Conservation (phyloP, 1,140 invertebrate species). For the Sminthurides bifidus region DNA sequence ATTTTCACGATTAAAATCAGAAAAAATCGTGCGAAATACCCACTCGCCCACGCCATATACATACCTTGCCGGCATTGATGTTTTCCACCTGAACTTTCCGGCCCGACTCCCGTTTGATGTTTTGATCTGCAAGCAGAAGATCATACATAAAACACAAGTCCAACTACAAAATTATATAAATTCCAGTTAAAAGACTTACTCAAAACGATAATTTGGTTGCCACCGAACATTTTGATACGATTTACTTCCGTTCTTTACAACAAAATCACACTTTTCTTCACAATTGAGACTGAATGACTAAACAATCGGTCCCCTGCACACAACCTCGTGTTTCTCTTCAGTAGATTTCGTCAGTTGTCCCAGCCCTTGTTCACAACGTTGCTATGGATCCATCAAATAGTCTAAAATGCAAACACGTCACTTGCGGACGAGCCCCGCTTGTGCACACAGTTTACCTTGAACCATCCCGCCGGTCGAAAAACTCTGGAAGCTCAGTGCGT, state of each 20-base stretch:
- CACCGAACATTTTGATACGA: conserved; percentile 34
- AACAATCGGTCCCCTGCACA: neutral
- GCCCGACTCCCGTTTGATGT: conserved; percentile 92
- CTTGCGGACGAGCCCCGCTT: too few relatives aligned
- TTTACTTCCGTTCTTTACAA: neutral
- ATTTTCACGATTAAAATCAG: neutral
- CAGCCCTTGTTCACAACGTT: too few relatives aligned
- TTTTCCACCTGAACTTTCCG: conserved; percentile 95
- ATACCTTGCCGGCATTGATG: conserved; percentile 92
- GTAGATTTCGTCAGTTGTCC: neutral
- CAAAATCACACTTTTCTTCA: neutral
- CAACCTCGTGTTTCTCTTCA: neutral
- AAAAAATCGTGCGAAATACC: neutral
- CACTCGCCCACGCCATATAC: conserved; percentile 22
- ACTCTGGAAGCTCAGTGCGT: too few relatives aligned
- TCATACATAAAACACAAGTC: conserved; percentile 32
- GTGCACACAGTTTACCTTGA: too few relatives aligned
- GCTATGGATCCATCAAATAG: too few relatives aligned
- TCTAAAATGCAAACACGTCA: too few relatives aligned
- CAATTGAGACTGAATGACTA: neutral
- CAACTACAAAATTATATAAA: conserved; percentile 27
- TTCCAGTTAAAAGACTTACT: conserved; percentile 47
- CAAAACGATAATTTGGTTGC: conserved; percentile 55
- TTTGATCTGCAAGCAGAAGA: conserved; percentile 58
- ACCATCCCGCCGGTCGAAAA: too few relatives aligned